Percentiles rank a stretch among this genome's conserved stretches.
These are phyloP conservation scores for Lepisosteus osseus DNA, from an alignment of 2,113 vertebrate genomes.

Conservation along the genomic window DNA sequence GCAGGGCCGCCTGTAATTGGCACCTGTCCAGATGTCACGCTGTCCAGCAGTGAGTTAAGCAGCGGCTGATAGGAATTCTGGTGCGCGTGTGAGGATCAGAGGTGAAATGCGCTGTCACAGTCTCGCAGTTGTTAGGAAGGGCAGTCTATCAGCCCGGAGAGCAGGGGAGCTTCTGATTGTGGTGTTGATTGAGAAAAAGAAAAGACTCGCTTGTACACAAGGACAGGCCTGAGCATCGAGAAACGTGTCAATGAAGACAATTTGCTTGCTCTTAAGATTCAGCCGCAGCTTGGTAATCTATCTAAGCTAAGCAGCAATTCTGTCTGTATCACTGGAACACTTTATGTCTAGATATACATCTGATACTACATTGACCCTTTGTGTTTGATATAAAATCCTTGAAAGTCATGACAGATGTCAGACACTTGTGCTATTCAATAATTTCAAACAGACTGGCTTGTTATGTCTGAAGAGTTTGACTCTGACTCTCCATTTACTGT, in stretches of 20 bases:
- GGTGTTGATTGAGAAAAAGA: background rate
- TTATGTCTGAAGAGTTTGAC: slow-evolving; percentile 22
- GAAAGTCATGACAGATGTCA: slow-evolving; percentile 41
- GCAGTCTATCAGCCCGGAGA: slow-evolving; percentile 13
- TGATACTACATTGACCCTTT: no score
- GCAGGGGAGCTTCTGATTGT: slow-evolving; percentile 11
- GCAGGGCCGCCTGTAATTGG: slow-evolving; percentile 40
- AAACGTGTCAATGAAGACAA: no score
- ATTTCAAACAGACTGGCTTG: slow-evolving; percentile 23
- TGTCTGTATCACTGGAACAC: no score
- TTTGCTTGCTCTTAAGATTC: no score
- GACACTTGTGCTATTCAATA: slow-evolving; percentile 16
- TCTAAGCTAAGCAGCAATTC: no score
- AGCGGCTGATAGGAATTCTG: slow-evolving; percentile 30
- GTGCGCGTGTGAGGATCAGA: slow-evolving; percentile 35
- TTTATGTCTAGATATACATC: no score
- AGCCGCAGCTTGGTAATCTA: no score
- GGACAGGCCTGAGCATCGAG: no score
- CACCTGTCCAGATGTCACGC: slow-evolving; percentile 30
- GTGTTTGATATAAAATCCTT: slow-evolving; percentile 30
- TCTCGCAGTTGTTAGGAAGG: slow-evolving; percentile 9
- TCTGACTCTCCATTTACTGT: no score
- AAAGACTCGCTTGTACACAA: no score
- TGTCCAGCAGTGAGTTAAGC: slow-evolving; percentile 34
- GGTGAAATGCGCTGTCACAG: slow-evolving; percentile 31